These are phyloP conservation scores for Bradynema listronoti DNA, from an alignment of 1,140 invertebrate genomes.

Conservation along the genomic window DNA sequence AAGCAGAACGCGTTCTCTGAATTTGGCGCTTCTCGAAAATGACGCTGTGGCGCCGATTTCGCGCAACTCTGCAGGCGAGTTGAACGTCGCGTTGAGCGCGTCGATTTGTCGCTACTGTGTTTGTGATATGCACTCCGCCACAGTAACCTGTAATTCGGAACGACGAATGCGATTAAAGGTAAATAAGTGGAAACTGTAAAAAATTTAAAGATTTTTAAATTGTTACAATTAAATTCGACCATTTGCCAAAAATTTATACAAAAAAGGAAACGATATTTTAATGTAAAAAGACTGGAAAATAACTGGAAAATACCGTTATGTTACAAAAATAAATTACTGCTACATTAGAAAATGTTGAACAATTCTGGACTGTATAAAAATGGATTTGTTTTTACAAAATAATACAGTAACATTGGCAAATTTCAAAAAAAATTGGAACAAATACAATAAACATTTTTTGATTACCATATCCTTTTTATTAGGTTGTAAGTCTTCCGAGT, in stretches of 20 bases:
- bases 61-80: not conserved
- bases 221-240: too few relatives aligned
- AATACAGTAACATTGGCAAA: not conserved
- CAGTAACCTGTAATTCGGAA: slow-evolving; percentile 29
- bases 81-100: not conserved
- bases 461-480: too few relatives aligned
- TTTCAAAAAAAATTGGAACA: too few relatives aligned
- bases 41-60: not conserved
- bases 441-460: too few relatives aligned
- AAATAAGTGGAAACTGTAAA: too few relatives aligned
- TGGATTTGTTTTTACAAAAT: not conserved
- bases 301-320: not conserved
- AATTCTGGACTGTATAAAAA: not conserved
- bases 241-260: too few relatives aligned
- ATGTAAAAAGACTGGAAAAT: too few relatives aligned
- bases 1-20: not conserved
- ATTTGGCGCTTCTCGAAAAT: not conserved
- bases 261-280: too few relatives aligned
- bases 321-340: not conserved
- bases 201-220: too few relatives aligned
- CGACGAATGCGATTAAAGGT: slow-evolving; percentile 22
- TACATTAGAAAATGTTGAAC: not conserved
- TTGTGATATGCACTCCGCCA: slow-evolving; percentile 29
- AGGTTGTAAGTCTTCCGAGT: slow-evolving; percentile 17
- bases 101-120: slow-evolving; percentile 32